phyloP scores from a whole-genome alignment of 2,113 vertebrate species.

The Dasyurus viverrinus region DNA sequence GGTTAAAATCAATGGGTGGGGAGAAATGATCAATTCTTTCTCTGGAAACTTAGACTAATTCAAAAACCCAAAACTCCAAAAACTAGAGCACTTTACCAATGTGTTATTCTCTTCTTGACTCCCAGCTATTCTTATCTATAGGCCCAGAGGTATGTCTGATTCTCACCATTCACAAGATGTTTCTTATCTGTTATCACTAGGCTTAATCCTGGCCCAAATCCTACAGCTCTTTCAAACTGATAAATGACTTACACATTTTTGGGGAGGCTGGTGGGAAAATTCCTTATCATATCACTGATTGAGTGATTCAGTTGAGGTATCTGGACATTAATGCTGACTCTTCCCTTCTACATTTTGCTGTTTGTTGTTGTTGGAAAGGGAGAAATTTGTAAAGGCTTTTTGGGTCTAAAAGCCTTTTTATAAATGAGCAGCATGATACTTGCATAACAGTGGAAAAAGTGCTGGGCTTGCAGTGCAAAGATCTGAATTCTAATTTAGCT shows the following conservation, averaged over 20 bases:
- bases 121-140: background rate
- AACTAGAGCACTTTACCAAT: background rate
- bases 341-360: background rate
- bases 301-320: background rate
- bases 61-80: background rate
- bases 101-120: background rate
- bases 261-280: background rate
- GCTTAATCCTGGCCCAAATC: background rate
- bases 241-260: background rate
- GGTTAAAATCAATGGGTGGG: background rate
- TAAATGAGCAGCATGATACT: background rate
- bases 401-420: background rate
- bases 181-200: background rate
- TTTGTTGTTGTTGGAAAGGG: background rate
- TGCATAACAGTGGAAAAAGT: background rate
- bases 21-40: background rate
- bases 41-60: background rate
- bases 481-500: background rate
- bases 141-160: background rate
- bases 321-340: background rate
- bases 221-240: background rate
- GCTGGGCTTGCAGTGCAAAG: background rate
- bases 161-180: background rate
- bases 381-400: background rate
- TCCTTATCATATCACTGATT: background rate